A percentile compares a stretch with the other conserved stretches of the same genome.
These are phyloP conservation scores for Echeneis naucrates DNA, from an alignment of 2,797 vertebrate genomes.

Conservation along the genomic window DNA sequence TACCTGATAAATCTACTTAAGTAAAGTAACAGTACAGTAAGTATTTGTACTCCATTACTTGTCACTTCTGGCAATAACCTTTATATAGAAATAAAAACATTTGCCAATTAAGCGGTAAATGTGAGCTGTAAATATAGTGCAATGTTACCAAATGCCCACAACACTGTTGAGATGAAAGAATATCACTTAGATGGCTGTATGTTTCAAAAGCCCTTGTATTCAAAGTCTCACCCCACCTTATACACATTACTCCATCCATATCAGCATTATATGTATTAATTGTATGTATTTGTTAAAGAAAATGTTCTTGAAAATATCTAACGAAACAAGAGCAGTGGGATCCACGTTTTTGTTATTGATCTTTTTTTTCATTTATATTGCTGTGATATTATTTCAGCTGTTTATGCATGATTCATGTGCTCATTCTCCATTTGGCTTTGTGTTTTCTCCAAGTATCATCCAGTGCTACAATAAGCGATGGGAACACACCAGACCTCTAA, in stretches of 20 bases:
- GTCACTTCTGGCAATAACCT: too few relatives aligned
- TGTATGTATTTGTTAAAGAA: neutral
- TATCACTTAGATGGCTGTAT: neutral
- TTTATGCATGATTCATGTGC: slow-evolving; percentile 50
- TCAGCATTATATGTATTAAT: too few relatives aligned
- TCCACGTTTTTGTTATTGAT: slow-evolving; percentile 10
- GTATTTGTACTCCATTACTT: too few relatives aligned
- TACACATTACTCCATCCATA: neutral
- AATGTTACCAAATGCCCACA: neutral
- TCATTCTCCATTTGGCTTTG: slow-evolving; percentile 61
- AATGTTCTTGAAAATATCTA: neutral
- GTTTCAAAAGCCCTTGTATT: neutral
- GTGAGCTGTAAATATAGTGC: neutral
- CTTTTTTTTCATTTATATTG: neutral
- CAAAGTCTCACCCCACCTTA: neutral
- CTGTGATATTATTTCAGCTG: slow-evolving; percentile 18
- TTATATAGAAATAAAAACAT: too few relatives aligned
- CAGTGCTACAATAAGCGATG: slow-evolving; percentile 34
- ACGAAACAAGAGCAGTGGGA: neutral
- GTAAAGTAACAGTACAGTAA: too few relatives aligned
- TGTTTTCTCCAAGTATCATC: slow-evolving; percentile 28
- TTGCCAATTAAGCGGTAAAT: too few relatives aligned
- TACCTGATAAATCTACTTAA: too few relatives aligned
- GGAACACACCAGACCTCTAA: slow-evolving; percentile 42
- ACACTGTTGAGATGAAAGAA: neutral